These are phyloP conservation scores for Apis dorsata DNA, from an alignment of 1,140 invertebrate genomes.

Conservation along the genomic window DNA sequence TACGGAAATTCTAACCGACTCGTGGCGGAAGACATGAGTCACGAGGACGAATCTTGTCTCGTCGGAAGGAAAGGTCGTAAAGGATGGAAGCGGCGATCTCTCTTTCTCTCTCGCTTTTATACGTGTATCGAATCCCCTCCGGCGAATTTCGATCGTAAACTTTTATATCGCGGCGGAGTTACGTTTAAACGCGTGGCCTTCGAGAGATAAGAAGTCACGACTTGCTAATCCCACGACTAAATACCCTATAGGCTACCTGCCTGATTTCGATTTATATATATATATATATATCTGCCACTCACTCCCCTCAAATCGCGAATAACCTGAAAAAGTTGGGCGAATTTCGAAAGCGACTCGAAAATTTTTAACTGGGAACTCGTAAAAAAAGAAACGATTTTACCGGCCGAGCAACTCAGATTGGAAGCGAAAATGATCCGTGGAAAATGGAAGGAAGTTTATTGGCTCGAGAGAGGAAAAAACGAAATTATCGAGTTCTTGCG, in stretches of 20 bases:
- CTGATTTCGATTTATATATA: no score
- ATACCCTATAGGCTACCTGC: no score
- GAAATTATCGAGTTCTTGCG: neutral
- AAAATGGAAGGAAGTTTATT: no score
- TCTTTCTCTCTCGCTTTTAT: neutral
- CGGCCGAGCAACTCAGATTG: no score
- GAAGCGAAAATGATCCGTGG: no score
- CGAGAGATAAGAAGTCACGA: slow-evolving; percentile 1
- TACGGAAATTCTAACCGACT: slow-evolving; percentile 39
- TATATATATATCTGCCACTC: no score
- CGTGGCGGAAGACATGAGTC: slow-evolving; percentile 1
- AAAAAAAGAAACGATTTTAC: no score
- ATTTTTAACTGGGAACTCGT: no score
- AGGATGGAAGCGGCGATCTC: neutral
- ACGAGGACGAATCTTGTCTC: neutral
- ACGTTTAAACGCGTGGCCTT: neutral
- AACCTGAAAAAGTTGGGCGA: no score
- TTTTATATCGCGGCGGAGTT: slow-evolving; percentile 10
- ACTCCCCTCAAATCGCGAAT: no score
- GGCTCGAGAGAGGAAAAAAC: neutral
- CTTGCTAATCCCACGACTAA: slow-evolving; percentile 16
- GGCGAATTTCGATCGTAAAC: slow-evolving; percentile 35
- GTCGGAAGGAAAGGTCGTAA: neutral
- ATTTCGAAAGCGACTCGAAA: no score
- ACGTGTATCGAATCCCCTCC: neutral